Evolutionary conservation across 1,140 invertebrate species (phyloP).

Genomic region (Liolophura sinensis): DNA sequence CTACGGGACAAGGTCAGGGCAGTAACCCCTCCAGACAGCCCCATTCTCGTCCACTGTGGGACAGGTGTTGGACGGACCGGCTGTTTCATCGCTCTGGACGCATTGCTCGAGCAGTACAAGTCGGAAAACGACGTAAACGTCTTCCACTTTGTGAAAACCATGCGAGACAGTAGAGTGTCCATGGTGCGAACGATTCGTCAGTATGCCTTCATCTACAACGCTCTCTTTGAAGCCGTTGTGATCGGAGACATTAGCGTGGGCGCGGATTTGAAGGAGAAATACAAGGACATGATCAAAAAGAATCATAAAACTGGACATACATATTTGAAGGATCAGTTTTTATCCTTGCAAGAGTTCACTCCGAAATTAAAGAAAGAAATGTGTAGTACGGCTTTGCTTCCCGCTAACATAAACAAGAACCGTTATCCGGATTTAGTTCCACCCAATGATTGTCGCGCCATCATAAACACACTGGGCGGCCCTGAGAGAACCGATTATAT

Average conservation of each 20-base stretch:
- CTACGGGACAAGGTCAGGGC: slow-evolving; percentile 86
- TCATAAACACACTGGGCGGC: slow-evolving; percentile 35
- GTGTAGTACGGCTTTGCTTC: slow-evolving; percentile 30
- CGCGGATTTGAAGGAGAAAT: slow-evolving; percentile 38
- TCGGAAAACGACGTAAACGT: slow-evolving; percentile 48
- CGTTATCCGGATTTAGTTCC: slow-evolving; percentile 46
- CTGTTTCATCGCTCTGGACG: slow-evolving; percentile 53
- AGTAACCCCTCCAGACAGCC: slow-evolving; percentile 73
- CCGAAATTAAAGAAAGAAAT: slow-evolving; percentile 24
- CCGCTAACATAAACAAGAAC: slow-evolving; percentile 45
- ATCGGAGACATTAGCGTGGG: slow-evolving; percentile 37
- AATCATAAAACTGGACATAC: slow-evolving; percentile 42
- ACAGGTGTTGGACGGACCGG: slow-evolving; percentile 53
- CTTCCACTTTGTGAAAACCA: slow-evolving; percentile 41
- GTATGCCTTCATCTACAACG: slow-evolving; percentile 55
- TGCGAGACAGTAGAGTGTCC: slow-evolving; percentile 43
- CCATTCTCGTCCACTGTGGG: slow-evolving; percentile 95
- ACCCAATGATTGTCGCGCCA: slow-evolving; percentile 34
- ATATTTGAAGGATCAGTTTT: slow-evolving; percentile 50
- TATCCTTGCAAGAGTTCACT: slow-evolving; percentile 39
- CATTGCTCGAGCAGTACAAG: slow-evolving; percentile 48
- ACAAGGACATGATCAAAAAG: slow-evolving; percentile 37
- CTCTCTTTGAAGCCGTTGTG: slow-evolving; percentile 49
- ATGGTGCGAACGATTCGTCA: slow-evolving; percentile 55
- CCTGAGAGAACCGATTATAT: slow-evolving; percentile 60